A percentile compares a stretch with the other conserved stretches of the same genome.
Conservation (phyloP, 2,888 invertebrate species). For the Aquatica leii region DNA sequence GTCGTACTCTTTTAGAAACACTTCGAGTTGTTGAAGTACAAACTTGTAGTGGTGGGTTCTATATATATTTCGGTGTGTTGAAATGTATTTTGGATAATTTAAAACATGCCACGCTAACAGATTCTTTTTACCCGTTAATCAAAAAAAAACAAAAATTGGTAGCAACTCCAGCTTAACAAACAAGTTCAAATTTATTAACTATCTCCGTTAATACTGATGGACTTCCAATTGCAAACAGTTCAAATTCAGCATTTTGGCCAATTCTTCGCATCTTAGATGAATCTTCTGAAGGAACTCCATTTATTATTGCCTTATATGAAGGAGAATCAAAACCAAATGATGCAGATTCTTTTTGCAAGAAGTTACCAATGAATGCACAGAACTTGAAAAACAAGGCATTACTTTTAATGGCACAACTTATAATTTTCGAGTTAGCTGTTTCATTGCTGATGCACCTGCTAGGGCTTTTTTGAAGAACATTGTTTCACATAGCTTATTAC, state of each 20-base stretch:
- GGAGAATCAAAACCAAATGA: constrained; percentile 7
- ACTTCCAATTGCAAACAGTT: not conserved
- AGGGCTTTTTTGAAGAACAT: constrained; percentile 8
- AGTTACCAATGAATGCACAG: not conserved
- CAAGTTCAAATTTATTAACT: constrained; percentile 1
- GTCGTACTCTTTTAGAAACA: not conserved
- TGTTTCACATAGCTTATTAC: not conserved
- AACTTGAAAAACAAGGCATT: not conserved
- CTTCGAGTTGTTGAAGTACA: not conserved
- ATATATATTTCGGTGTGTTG: constrained; percentile 5
- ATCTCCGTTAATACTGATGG: constrained; percentile 6
- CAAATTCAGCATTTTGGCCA: constrained; percentile 3
- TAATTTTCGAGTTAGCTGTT: constrained; percentile 8
- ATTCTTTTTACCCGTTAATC: constrained; percentile 1
- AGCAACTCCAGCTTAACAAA: constrained; percentile 1
- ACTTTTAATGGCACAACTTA: not conserved
- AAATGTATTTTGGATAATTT: not conserved
- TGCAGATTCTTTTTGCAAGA: not conserved
- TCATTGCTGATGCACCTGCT: constrained; percentile 4
- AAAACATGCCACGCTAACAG: not conserved
- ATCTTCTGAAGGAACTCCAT: not conserved
- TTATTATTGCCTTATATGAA: constrained; percentile 8
- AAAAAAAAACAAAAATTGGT: too few relatives aligned
- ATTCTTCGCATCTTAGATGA: constrained; percentile 6
- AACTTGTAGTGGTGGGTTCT: not conserved